Evolutionary conservation across 1,140 invertebrate genomes (phyloP).

Genomic region (Drosophila malerkotliana): DNA sequence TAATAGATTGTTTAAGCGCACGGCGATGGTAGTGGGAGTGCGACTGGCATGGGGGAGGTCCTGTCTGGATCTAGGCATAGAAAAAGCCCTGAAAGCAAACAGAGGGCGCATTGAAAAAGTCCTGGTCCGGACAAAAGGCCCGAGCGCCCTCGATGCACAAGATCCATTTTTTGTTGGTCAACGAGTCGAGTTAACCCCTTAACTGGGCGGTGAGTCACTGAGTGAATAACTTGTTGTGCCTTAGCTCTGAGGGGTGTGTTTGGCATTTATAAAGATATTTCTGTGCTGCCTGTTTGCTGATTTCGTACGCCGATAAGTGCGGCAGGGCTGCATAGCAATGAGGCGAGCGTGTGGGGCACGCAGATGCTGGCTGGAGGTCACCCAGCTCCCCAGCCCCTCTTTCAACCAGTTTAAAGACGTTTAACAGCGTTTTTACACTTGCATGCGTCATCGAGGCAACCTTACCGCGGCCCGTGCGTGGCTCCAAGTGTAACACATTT

Average conservation of each 20-base stretch:
- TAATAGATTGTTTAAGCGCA: slow-evolving; percentile 69
- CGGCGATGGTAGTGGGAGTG: slow-evolving; percentile 4
- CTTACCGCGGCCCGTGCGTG: slow-evolving; percentile 55
- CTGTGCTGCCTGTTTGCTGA: slow-evolving; percentile 52
- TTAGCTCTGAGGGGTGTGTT: neutral
- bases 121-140: slow-evolving; percentile 34
- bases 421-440: slow-evolving; percentile 62
- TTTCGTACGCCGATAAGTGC: slow-evolving; percentile 58
- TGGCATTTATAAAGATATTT: slow-evolving; percentile 69
- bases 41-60: slow-evolving; percentile 1
- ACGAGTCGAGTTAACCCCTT: slow-evolving; percentile 59
- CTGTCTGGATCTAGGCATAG: slow-evolving; percentile 41
- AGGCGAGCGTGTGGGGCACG: slow-evolving; percentile 8
- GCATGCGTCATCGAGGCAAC: slow-evolving; percentile 66
- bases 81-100: slow-evolving; percentile 60
- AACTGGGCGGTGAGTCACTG: slow-evolving; percentile 71
- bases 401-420: slow-evolving; percentile 34
- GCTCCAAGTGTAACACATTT: slow-evolving; percentile 74
- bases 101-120: slow-evolving; percentile 21
- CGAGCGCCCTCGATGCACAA: slow-evolving; percentile 7
- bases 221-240: slow-evolving; percentile 52
- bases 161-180: slow-evolving; percentile 38
- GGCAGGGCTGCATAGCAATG: slow-evolving; percentile 63
- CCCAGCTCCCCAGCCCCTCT: neutral
- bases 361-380: neutral